Conservation (phyloP, 2,888 invertebrate genomes). For the Myathropa florea region DNA sequence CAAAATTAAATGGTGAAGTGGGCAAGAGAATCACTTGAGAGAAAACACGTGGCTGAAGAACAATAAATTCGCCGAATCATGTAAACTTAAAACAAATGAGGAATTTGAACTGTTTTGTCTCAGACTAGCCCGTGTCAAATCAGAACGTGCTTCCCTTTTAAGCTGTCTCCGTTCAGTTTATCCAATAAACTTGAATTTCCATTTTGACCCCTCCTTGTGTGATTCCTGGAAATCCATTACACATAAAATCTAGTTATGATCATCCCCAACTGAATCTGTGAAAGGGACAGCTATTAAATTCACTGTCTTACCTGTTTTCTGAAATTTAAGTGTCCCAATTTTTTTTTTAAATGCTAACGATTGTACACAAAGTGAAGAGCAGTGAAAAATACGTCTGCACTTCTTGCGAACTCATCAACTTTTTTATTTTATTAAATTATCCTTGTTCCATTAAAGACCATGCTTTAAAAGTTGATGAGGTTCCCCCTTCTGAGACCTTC, state of each 20-base stretch:
- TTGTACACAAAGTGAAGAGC: neutral
- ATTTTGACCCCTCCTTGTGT: neutral
- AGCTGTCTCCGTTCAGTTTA: neutral
- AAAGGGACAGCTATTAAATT: neutral
- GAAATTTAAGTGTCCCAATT: neutral
- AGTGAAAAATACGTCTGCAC: neutral
- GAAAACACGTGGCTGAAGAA: neutral
- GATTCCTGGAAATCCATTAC: neutral
- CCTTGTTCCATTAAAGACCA: neutral
- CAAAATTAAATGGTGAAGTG: too few relatives aligned
- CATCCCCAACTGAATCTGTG: neutral
- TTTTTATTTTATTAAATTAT: neutral
- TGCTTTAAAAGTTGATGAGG: neutral
- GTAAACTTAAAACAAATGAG: neutral
- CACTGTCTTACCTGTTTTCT: neutral
- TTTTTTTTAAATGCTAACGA: neutral
- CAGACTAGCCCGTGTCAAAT: neutral
- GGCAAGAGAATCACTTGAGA: neutral
- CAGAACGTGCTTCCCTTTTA: neutral
- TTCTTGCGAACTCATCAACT: neutral
- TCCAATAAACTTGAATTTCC: neutral
- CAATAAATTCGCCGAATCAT: neutral
- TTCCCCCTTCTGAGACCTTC: neutral
- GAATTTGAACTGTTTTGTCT: neutral
- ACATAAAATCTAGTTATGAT: neutral